Base-by-base conservation (phyloP, 2,888 invertebrate genomes). In the Darwinula stevensoni region DNA sequence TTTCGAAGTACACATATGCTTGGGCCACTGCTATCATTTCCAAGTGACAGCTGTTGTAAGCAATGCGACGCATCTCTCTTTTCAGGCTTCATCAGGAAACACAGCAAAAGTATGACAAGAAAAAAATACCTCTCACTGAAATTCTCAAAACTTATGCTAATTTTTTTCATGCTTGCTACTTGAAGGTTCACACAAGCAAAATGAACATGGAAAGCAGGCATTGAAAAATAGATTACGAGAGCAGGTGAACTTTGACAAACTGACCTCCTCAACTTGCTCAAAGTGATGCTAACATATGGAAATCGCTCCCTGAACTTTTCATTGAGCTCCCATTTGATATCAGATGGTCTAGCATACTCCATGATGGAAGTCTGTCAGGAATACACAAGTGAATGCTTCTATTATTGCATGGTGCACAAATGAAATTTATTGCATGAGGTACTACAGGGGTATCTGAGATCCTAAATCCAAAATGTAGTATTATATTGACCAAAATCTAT, bases 1-100 rank as follows among this genome's bases (percentile, higher is more conserved):
- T 86, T 51, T 97, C 94, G 52, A 91, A 94, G 54, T 84, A 94
- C n/a, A 91, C 91, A 48, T 84, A 91, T 0, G 88, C 76, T 50
- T 86, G 84, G 13, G 94, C 88, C 13, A 94, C 75, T 2, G 82
- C 82, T 37, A 88, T 57, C 36, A 86, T 57, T 54, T 94, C 91
- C 11, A 58, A 42, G 36, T 71, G 68, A 42, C 64, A 65, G 34
- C 46, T 46, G 44, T 69, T 58, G 50, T 73, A 75, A 2, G 75
- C 76, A 35, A 82, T 80, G 52, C 80, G 75, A 15, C 75, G 63
- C 78, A 94, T 80, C 57, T 91, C 91, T 40, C 78, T 65, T 53
- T 94, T 94, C 39, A 94, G 65, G 53, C 91, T 82, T 52, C 29
- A 45, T 43, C n/a, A n/a, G n/a, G 14, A 32, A 35, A 39, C 36